These are phyloP conservation scores for Julus scandinavius DNA, from an alignment of 2,888 invertebrate genomes.

Conservation along the genomic window DNA sequence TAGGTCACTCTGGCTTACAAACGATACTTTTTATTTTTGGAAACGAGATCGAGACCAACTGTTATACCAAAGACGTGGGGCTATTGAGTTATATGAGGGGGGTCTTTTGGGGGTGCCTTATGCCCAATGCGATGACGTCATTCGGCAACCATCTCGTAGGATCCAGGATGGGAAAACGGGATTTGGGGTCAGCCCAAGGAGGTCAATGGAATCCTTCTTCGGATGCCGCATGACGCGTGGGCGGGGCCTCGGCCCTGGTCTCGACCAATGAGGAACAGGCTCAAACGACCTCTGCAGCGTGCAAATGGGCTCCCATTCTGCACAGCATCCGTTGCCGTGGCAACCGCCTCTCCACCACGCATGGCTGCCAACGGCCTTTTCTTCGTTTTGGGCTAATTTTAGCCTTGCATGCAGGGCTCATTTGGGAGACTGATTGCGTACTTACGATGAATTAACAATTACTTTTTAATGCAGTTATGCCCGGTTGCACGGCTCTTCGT, in stretches of 20 bases:
- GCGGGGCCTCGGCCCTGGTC: background rate
- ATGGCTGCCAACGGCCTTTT: constrained; percentile 11
- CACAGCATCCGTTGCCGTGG: constrained; percentile 24
- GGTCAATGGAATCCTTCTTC: background rate
- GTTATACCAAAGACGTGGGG: too few relatives aligned
- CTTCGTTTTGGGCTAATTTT: background rate
- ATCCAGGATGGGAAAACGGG: background rate
- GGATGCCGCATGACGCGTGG: constrained; percentile 15
- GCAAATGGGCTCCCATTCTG: constrained; percentile 26
- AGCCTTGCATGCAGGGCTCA: constrained; percentile 24
- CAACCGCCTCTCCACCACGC: constrained; percentile 23
- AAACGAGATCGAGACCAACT: background rate
- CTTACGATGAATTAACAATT: constrained; percentile 22
- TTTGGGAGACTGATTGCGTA: constrained; percentile 26
- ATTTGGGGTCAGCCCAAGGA: background rate
- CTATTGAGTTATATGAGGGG: background rate
- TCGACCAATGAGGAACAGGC: background rate
- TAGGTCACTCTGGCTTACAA: background rate
- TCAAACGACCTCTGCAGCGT: constrained; percentile 19
- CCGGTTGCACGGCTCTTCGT: background rate
- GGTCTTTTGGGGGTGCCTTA: background rate
- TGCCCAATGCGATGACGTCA: background rate
- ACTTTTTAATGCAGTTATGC: constrained; percentile 22
- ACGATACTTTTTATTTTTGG: background rate
- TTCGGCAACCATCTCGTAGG: background rate